Evolutionary conservation across 2,888 invertebrate genomes (phyloP), one percentile per base, ranked within the genome.

Genomic region (Eupithecia pulchellata): DNA sequence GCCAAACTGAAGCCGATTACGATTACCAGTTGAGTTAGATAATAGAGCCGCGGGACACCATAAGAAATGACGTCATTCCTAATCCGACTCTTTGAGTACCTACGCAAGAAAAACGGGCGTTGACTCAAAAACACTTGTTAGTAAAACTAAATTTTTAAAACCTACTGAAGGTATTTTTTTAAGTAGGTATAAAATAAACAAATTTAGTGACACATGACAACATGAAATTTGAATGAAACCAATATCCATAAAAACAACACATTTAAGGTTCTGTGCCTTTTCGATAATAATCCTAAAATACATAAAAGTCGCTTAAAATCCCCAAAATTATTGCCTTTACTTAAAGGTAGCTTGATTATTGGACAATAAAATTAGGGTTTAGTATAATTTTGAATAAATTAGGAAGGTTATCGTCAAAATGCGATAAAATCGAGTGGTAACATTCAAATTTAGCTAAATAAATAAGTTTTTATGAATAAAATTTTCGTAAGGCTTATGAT

Each of bases 231-330:
- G 47, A 47, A 47, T 47, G 29, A 9, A 27, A 57, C 57, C 57
- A 57, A 57, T 29, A 57, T 17, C 29, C 57, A 29, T 57, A 57
- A 57, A 57, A 29, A 27, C 29, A 57, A 29, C 27, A 29, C 29
- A 27, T 13, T 39, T 42, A 47, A 20, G 27, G 27, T 39, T 14
- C 34, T 13, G 25, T 13, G 52, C 25, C 11, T 52, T 52, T 47
- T 25, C 25, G 42, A 52, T 52, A 52, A 55, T 69, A 69, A 61
- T 69, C 65, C 60, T 47, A 30, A 69, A 65, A 13, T 52, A 52
- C 52, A 69, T 69, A 60, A 69, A 69, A 61, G 65, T 65, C 65
- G 52, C 36, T 11, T 34, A 58, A 69, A 65, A 65, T 65, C 60
- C 61, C 61, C 64, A 60, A 69, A 61, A 64, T 36, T n/a, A 52